Conservation (phyloP, 1,140 invertebrate species). For the Neodiprion pinetum region DNA sequence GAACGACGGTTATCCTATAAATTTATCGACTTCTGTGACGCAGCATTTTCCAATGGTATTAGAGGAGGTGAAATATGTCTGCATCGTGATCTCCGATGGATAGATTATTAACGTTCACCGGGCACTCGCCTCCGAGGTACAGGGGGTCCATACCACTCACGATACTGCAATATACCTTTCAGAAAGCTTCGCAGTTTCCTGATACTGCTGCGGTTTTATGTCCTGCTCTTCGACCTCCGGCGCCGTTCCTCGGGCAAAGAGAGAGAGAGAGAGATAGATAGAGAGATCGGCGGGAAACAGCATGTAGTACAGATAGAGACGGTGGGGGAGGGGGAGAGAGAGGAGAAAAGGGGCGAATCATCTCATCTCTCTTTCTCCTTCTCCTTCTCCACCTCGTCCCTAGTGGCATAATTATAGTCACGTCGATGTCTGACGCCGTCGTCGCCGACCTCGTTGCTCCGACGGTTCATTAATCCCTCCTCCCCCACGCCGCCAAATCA, state of each 20-base stretch:
- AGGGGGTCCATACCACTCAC: neutral
- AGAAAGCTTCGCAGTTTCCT: neutral
- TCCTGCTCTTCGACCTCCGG: neutral
- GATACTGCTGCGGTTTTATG: neutral
- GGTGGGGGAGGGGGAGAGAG: too few relatives aligned
- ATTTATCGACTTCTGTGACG: neutral
- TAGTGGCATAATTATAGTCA: neutral
- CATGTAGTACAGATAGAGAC: neutral
- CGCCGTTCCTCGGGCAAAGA: neutral
- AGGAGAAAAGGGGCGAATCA: too few relatives aligned
- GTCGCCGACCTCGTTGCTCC: neutral
- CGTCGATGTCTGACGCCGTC: too few relatives aligned
- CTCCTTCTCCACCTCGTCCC: neutral
- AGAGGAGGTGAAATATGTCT: neutral
- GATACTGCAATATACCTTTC: neutral
- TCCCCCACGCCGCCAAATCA: neutral
- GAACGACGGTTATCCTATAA: too few relatives aligned
- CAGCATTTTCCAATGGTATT: neutral
- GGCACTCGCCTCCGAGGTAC: neutral
- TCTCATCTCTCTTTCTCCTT: neutral
- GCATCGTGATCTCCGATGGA: conserved; percentile 4
- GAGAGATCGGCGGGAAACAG: neutral
- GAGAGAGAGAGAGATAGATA: neutral
- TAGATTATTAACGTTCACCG: neutral
- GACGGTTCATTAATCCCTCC: neutral